phyloP scores from a whole-genome alignment of 35 echinoderm and acorn worm species.

The Heliocidaris tuberculata region DNA sequence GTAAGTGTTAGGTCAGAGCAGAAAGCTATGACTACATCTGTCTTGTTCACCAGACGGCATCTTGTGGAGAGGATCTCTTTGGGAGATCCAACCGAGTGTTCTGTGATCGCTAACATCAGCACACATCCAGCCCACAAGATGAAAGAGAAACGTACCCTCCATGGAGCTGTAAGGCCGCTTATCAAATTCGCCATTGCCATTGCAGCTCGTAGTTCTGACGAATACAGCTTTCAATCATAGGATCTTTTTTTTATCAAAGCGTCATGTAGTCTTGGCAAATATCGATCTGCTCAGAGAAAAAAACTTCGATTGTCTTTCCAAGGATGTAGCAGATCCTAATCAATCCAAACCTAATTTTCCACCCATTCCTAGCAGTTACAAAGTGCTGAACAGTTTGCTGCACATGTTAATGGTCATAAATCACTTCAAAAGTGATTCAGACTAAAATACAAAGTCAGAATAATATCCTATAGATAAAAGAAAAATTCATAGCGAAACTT shows the following conservation, averaged over 20 bases:
- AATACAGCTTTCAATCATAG: not conserved
- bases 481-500: no score
- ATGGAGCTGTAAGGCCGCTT: not conserved
- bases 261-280: not conserved
- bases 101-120: not conserved
- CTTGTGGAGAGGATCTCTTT: not conserved
- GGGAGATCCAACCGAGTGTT: not conserved
- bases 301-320: no score
- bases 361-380: no score
- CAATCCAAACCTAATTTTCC: no score
- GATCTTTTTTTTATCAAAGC: not conserved
- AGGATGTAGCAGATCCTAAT: no score
- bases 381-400: no score
- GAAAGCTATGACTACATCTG: not conserved
- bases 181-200: not conserved
- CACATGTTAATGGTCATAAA: no score
- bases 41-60: not conserved
- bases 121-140: not conserved
- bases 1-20: not conserved
- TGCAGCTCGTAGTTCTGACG: not conserved
- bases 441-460: no score
- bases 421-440: no score
- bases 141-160: not conserved
- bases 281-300: no score
- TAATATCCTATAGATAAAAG: no score